A percentile compares a stretch with the other conserved stretches of the same genome.
These are phyloP conservation scores for Andrena bicolor DNA, from an alignment of 2,888 invertebrate species.

Conservation along the genomic window DNA sequence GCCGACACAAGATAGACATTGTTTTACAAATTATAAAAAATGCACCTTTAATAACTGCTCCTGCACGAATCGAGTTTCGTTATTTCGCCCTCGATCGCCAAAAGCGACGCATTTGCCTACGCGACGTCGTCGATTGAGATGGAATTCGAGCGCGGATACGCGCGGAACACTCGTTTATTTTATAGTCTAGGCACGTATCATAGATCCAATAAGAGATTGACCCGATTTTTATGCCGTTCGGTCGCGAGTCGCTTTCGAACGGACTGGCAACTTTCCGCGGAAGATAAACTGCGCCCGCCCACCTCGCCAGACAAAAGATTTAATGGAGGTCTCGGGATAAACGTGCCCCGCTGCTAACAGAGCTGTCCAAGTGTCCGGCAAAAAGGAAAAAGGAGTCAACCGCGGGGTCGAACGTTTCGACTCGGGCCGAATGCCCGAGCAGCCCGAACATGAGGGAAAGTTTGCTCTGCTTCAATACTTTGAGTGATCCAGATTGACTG, in stretches of 20 bases:
- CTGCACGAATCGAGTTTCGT: constrained; percentile 46
- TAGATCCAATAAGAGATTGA: constrained; percentile 79
- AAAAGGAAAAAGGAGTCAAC: background rate
- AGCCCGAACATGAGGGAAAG: background rate
- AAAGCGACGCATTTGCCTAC: constrained; percentile 50
- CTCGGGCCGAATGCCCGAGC: background rate
- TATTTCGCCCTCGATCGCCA: constrained; percentile 53
- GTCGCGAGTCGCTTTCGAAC: constrained; percentile 52
- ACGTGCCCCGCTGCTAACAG: background rate
- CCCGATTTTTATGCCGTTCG: constrained; percentile 75
- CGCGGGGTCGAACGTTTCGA: background rate
- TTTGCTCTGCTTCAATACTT: background rate
- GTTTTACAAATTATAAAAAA: too few species aligned
- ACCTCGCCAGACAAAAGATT: constrained; percentile 14
- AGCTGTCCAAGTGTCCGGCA: background rate
- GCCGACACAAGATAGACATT: too few species aligned
- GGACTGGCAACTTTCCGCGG: constrained; percentile 24
- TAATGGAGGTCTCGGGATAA: constrained; percentile 5
- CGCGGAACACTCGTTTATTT: constrained; percentile 63
- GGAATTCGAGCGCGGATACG: constrained; percentile 53
- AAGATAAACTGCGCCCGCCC: constrained; percentile 32
- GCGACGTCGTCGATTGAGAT: constrained; percentile 52
- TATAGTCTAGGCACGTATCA: constrained; percentile 76
- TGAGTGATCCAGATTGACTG: background rate
- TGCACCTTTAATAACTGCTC: constrained; percentile 13